phyloP scores from a whole-genome alignment of 2,888 invertebrate species.

The Steinernema hermaphroditum region DNA sequence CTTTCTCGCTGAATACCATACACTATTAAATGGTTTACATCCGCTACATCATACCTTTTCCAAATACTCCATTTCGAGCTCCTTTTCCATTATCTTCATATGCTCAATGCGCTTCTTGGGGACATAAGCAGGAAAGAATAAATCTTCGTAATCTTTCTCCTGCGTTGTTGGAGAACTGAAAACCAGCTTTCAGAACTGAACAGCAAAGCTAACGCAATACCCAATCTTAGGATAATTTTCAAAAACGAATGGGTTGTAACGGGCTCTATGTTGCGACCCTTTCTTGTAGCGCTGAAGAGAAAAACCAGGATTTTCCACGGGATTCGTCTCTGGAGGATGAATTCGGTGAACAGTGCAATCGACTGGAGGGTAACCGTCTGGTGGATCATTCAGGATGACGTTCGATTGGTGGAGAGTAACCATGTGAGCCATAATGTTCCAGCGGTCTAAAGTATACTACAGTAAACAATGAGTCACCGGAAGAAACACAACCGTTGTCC shows the following conservation, averaged over 20 bases:
- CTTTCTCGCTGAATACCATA: constrained; percentile 10
- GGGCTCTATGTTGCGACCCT: not conserved
- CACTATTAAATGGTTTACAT: not conserved
- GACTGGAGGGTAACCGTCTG: not conserved
- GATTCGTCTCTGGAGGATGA: constrained; percentile 17
- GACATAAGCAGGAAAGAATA: constrained; percentile 1
- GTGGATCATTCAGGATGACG: not conserved
- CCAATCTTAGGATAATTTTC: not conserved
- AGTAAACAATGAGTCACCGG: too few relatives aligned
- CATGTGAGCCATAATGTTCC: constrained; percentile 11
- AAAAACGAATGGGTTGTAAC: not conserved
- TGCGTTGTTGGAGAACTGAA: not conserved
- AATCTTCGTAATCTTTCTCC: not conserved
- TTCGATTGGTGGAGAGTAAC: constrained; percentile 8
- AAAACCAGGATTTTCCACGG: not conserved
- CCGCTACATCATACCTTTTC: not conserved
- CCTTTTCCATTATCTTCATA: not conserved
- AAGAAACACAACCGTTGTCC: not conserved
- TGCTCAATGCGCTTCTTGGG: not conserved
- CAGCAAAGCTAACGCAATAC: not conserved
- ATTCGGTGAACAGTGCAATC: not conserved
- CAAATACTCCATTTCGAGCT: not conserved
- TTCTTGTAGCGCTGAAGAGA: not conserved
- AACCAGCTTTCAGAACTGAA: not conserved
- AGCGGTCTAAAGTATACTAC: not conserved